phyloP scores from a whole-genome alignment of 2,888 invertebrate species.

The Prosapia bicincta region DNA sequence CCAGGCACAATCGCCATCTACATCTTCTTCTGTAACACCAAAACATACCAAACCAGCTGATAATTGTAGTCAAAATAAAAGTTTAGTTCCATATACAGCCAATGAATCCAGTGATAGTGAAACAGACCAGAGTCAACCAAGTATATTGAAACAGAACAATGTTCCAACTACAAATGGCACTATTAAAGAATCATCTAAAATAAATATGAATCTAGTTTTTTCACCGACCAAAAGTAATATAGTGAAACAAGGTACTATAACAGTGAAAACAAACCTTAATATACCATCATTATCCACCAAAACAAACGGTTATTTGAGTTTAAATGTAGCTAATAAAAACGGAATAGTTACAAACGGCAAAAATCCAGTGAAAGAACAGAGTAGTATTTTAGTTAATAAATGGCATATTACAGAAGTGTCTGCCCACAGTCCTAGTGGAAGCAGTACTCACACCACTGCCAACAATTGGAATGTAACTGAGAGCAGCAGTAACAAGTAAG shows the following conservation, averaged over 20 bases:
- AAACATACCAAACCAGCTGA: neutral
- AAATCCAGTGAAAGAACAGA: neutral
- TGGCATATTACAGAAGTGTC: slow-evolving; percentile 25
- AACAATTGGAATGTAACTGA: slow-evolving; percentile 20
- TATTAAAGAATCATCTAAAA: neutral
- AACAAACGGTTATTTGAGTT: neutral
- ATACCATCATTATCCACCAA: neutral
- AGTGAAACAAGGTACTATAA: neutral
- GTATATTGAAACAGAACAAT: slow-evolving; percentile 8
- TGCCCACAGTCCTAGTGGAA: slow-evolving; percentile 16
- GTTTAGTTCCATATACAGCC: slow-evolving; percentile 34
- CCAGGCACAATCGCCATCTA: neutral
- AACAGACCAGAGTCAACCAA: slow-evolving; percentile 20
- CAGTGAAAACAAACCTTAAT: neutral
- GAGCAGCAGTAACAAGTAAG: neutral
- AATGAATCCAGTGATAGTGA: slow-evolving; percentile 35
- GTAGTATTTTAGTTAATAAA: neutral
- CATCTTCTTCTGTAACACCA: neutral
- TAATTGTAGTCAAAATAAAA: slow-evolving; percentile 4
- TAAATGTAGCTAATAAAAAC: neutral
- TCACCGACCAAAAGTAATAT: neutral
- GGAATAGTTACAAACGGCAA: neutral
- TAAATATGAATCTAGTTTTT: neutral
- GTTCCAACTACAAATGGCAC: neutral
- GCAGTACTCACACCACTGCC: slow-evolving; percentile 25